Base-by-base conservation (phyloP, 2,888 invertebrate genomes). In the Sesia bembeciformis region DNA sequence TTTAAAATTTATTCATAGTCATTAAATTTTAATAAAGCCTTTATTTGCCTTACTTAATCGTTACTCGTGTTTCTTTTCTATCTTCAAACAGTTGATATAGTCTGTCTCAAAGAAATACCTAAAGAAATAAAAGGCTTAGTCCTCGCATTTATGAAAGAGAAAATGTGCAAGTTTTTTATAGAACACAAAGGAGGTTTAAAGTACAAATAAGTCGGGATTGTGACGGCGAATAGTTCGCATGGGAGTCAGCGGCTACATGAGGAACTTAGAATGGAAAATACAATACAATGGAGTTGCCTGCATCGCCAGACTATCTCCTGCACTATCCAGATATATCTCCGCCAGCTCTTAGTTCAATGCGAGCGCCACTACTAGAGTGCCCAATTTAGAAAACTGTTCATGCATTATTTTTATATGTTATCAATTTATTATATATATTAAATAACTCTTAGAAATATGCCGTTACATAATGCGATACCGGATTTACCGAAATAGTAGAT, bases 151-250 rank as follows among this genome's bases (percentile, higher is more conserved):
- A 46, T 50, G 55, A 53, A 55, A 57, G 55, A 55, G 41, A 58
- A 58, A 56, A 62, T 51, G n/a, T 57, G 43, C 43, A 59, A 40
- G 62, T 63, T 67, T 65, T n/a, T 65, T 62, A 65, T 60, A 58
- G 57, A 61, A 56, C 66, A 65, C 65, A 65, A 62, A 65, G 62
- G 65, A 66, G 61, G 57, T 64, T 70, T 70, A 65, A 70, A 67
- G 63, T 62, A 66, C 66, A 67, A 66, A 68, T 66, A 67, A 64
- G 64, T 55, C 54, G 56, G 63, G 59, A 63, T 65, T 67, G 67
- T 64, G 62, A 61, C 62, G 66, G 56, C 58, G 58, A 65, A 64
- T 61, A 62, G 63, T 64, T 61, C 66, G 56, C 66, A 60, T 62
- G 68, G 64, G 66, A 68, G 58, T 56, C 61, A 58, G 56, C 59